A percentile compares a stretch with the other conserved stretches of the same genome.
phyloP scores from a whole-genome alignment of 2,888 invertebrate species.

The Cactoblastis cactorum region DNA sequence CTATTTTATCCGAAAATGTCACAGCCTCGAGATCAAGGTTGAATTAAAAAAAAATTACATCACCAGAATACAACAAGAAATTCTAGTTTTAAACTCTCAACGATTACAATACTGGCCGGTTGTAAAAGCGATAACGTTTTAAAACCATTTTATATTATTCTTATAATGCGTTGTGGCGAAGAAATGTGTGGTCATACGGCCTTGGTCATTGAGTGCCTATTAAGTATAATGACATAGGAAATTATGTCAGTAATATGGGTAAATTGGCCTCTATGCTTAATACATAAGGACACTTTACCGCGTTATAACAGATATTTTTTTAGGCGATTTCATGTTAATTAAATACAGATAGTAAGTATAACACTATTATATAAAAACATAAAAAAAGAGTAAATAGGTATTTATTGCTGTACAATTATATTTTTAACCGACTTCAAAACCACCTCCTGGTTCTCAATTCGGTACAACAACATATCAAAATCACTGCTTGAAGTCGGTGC shows the following conservation, averaged over 20 bases:
- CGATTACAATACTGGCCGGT: not conserved
- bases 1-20: not conserved
- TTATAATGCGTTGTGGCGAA: not conserved
- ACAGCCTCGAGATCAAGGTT: not conserved
- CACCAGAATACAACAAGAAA: not conserved
- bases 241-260: not conserved
- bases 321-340: no score
- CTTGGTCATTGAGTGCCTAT: slow-evolving; percentile 1
- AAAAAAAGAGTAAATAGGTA: no score
- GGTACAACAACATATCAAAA: no score
- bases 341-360: no score
- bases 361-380: no score
- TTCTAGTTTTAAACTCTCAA: not conserved
- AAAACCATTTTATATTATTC: not conserved
- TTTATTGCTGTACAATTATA: no score
- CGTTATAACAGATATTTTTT: not conserved
- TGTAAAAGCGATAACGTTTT: not conserved
- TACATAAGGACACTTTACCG: not conserved
- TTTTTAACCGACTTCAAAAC: no score
- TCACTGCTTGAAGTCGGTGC: no score
- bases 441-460: no score
- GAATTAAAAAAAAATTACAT: slow-evolving; percentile 1
- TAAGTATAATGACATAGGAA: slow-evolving; percentile 5
- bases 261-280: not conserved
- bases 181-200: slow-evolving; percentile 3